Conservation (phyloP, 2,113 vertebrate genomes). For the Syngnathus scovelli region DNA sequence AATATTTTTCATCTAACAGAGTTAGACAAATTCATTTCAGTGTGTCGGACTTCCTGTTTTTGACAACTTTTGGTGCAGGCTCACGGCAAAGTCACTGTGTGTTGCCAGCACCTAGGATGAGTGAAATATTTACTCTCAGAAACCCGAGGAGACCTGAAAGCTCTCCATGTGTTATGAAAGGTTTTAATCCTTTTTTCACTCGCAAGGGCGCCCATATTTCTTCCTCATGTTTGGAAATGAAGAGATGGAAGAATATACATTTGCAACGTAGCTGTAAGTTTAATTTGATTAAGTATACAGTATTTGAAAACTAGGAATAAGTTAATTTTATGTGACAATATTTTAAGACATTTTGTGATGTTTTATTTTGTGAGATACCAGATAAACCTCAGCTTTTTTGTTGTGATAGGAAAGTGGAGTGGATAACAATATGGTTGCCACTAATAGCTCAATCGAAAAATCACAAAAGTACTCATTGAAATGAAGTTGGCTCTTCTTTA, state of each 20-base stretch:
- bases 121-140: background rate
- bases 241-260: background rate
- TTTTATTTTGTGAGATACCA: too few relatives aligned
- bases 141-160: background rate
- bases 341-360: too few relatives aligned
- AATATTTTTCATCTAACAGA: too few relatives aligned
- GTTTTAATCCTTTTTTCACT: background rate
- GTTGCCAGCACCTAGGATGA: background rate
- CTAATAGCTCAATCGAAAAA: too few relatives aligned
- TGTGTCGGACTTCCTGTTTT: background rate
- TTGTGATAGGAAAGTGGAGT: constrained; percentile 37
- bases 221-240: background rate
- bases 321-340: too few relatives aligned
- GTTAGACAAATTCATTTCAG: background rate
- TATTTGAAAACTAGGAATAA: too few relatives aligned
- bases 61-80: background rate
- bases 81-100: background rate
- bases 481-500: too few relatives aligned
- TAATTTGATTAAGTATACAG: background rate
- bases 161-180: background rate
- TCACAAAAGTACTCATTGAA: too few relatives aligned
- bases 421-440: constrained; percentile 50
- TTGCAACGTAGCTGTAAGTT: background rate
- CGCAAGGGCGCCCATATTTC: background rate
- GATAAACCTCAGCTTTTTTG: too few relatives aligned